Percentiles rank a stretch among this genome's conserved stretches.
Conservation (phyloP, 1,140 invertebrate species). For the Rhopalosiphum maidis region DNA sequence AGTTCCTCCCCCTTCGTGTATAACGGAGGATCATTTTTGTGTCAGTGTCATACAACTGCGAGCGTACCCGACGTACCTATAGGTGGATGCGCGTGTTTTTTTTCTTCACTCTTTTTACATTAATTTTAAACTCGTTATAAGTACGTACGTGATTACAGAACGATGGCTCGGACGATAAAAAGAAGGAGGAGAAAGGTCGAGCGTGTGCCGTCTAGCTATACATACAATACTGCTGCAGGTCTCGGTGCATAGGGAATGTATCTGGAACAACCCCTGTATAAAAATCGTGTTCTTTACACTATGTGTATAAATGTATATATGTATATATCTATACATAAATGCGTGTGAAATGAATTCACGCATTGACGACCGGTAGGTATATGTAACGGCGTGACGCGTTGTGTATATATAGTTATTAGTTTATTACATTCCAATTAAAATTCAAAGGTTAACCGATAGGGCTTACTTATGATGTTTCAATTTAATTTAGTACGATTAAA, state of each 20-base stretch:
- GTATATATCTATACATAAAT: background rate
- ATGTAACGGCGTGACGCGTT: background rate
- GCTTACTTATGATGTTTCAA: background rate
- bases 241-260: background rate
- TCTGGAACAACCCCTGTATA: background rate
- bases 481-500: slow-evolving; percentile 1
- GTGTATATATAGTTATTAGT: background rate
- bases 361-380: background rate
- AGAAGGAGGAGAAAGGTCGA: background rate
- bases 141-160: background rate
- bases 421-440: slow-evolving; percentile 19
- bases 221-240: background rate
- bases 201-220: background rate
- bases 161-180: background rate
- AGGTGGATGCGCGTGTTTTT: background rate
- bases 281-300: background rate
- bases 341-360: background rate
- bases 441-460: background rate
- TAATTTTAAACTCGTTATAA: slow-evolving; percentile 18
- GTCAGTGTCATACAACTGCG: slow-evolving; percentile 27
- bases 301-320: background rate
- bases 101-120: background rate
- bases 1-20: background rate
- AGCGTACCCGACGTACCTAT: background rate
- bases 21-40: background rate